Evolutionary conservation across 1,140 invertebrate species (phyloP).

Genomic region (Drosophila carrolli): DNA sequence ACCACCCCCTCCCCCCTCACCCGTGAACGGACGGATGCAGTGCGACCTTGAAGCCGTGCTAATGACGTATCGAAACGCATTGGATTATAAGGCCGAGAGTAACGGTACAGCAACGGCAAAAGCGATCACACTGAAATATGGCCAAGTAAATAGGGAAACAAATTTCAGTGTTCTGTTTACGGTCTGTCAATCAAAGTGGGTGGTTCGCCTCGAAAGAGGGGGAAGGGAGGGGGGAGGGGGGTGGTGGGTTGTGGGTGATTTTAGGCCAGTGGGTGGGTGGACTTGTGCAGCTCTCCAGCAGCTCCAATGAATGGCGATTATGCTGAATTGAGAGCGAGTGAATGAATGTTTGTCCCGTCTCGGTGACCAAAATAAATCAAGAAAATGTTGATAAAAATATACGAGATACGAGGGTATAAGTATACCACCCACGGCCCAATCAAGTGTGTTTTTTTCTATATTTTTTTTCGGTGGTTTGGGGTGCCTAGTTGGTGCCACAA

Average conservation of each 20-base stretch:
- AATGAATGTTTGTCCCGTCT: constrained; percentile 14
- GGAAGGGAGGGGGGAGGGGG: not conserved
- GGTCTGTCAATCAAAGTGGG: constrained; percentile 3
- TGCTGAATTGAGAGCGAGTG: constrained; percentile 5
- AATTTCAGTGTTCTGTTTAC: constrained; percentile 25
- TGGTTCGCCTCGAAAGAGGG: too few relatives aligned
- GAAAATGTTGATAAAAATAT: constrained; percentile 13
- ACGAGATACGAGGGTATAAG: too few relatives aligned
- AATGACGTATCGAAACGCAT: constrained; percentile 57
- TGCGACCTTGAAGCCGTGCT: constrained; percentile 62
- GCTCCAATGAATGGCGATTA: constrained; percentile 27
- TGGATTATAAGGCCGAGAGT: constrained; percentile 30
- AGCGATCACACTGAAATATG: constrained; percentile 10
- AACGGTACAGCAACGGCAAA: constrained; percentile 45
- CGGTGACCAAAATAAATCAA: constrained; percentile 33
- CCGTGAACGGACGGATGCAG: not conserved
- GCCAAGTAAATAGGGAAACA: constrained; percentile 46
- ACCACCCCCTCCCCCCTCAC: too few relatives aligned
- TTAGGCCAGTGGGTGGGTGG: not conserved
- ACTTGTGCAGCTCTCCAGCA: constrained; percentile 39
- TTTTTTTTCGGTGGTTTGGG: not conserved
- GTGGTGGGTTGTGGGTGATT: not conserved
- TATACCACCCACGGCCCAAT: constrained; percentile 15
- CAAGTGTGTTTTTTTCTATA: not conserved
- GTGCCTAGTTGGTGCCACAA: constrained; percentile 20